phyloP scores from a whole-genome alignment of 2,888 invertebrate species.

The Troides helena region DNA sequence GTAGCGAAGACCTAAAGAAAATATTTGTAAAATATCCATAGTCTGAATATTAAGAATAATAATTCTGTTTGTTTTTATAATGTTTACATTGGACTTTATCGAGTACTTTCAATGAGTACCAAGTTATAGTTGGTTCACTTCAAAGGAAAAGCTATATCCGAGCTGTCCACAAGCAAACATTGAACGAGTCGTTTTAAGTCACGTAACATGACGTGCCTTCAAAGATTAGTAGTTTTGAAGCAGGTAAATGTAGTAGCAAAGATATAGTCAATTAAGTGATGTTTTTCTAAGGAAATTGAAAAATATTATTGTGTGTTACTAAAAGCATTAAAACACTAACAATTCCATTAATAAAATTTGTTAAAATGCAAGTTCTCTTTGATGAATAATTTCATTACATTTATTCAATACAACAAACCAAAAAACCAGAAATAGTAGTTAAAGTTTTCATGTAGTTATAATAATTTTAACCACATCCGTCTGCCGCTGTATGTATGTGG shows the following conservation, averaged over 20 bases:
- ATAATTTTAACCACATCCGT: conserved; percentile 4
- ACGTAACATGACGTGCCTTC: conserved; percentile 8
- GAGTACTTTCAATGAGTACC: conserved; percentile 19
- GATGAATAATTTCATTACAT: no score
- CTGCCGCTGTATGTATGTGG: conserved; percentile 7
- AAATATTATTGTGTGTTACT: no score
- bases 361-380: no score
- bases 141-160: conserved; percentile 20
- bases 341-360: no score
- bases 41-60: background rate
- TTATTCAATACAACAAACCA: no score
- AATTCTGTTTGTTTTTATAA: background rate
- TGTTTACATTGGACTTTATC: conserved; percentile 8
- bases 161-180: conserved; percentile 23
- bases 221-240: background rate
- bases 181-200: conserved; percentile 7
- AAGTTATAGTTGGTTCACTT: conserved; percentile 17
- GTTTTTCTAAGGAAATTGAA: no score
- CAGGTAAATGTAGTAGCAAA: no score
- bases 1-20: no score
- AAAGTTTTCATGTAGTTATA: background rate
- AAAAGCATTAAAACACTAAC: no score
- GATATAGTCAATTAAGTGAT: no score
- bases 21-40: no score
- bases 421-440: no score